A percentile compares a stretch with the other conserved stretches of the same genome.
Evolutionary conservation across 2,888 invertebrate species (phyloP).

Genomic region (Asteroscopus sphinx): DNA sequence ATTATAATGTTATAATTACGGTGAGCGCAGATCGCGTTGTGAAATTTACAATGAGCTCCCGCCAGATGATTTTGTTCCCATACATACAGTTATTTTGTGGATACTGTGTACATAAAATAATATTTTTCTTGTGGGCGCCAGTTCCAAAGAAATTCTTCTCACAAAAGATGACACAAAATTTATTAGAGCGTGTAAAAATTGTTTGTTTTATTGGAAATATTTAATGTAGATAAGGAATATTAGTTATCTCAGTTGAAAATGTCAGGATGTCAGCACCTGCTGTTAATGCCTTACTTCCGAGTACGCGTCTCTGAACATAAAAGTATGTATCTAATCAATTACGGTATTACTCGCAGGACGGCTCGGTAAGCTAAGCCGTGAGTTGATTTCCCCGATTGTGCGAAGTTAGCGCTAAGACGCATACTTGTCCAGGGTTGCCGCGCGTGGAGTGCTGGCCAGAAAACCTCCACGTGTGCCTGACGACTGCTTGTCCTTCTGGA

Average conservation of each 20-base stretch:
- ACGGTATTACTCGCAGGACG: constrained; percentile 4
- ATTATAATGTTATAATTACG: constrained; percentile 37
- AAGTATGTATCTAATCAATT: constrained; percentile 24
- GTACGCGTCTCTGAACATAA: not conserved
- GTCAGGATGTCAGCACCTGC: not conserved
- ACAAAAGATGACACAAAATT: constrained; percentile 53
- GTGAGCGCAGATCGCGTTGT: constrained; percentile 48
- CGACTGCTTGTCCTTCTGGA: too few relatives aligned
- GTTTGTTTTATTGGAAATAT: constrained; percentile 41
- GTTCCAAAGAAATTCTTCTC: constrained; percentile 34
- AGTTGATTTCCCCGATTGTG: not conserved
- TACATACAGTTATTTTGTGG: constrained; percentile 65
- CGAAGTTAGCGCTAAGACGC: constrained; percentile 8
- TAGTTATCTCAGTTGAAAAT: constrained; percentile 1
- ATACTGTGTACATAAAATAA: constrained; percentile 67
- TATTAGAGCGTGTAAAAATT: constrained; percentile 42
- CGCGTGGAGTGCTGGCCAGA: too few relatives aligned
- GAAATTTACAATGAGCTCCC: constrained; percentile 66
- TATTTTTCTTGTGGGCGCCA: constrained; percentile 62
- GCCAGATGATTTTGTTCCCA: constrained; percentile 77
- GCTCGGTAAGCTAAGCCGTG: constrained; percentile 3
- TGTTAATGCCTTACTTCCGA: not conserved
- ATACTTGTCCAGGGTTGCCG: constrained; percentile 4
- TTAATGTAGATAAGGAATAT: constrained; percentile 8
- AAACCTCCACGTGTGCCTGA: too few relatives aligned